Base-by-base conservation (phyloP, 2,113 vertebrate species). In the Hymenochirus boettgeri region DNA sequence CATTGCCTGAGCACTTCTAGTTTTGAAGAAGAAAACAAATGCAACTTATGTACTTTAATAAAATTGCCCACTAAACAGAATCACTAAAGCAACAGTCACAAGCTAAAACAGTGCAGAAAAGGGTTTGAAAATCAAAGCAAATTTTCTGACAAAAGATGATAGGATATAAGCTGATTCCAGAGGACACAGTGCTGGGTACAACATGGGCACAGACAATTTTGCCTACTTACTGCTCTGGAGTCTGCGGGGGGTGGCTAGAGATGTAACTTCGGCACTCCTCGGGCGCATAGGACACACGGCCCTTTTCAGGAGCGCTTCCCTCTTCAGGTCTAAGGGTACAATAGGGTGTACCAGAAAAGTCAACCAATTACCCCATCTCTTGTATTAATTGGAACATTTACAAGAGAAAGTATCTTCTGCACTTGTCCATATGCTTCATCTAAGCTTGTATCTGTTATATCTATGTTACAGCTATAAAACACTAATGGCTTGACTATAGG, bases 241-340 rank as follows among this genome's bases (percentile, higher is more conserved):
- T 95, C 80, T 95, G 94, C 65, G 93, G 90, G 29, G 92, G 93
- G 65, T 93, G 91, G 22, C 94, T 94, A 15, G 93, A 95, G 83
- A 95, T 82, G 69, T 83, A 92, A 79, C 94, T 95, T 23, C 91
- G 90, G 70, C 93, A 95, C 60, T 96, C 93, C 69, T 97, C 94
- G 4, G 92, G 91, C 62, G 90, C 89, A 57, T 88, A 82, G 57
- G 93, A 85, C 29, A 82, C 76, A 74, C 90, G 93, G 59, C 88
- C 85, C 81, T 93, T 97, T 67, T 96, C 94, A 71, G 82, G 85
- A 66, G 91, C 55, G 2, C 86, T 88, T 79, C 90, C 90, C 2
- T 83, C 85, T 76, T 97, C 94, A 2, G 93, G 95, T 78, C 93
- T 96, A 17, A 1, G 21, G 24, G 74, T 50, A 78, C 13, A 54